Conservation (phyloP, 2,113 vertebrate genomes). For the Hymenochirus boettgeri region DNA sequence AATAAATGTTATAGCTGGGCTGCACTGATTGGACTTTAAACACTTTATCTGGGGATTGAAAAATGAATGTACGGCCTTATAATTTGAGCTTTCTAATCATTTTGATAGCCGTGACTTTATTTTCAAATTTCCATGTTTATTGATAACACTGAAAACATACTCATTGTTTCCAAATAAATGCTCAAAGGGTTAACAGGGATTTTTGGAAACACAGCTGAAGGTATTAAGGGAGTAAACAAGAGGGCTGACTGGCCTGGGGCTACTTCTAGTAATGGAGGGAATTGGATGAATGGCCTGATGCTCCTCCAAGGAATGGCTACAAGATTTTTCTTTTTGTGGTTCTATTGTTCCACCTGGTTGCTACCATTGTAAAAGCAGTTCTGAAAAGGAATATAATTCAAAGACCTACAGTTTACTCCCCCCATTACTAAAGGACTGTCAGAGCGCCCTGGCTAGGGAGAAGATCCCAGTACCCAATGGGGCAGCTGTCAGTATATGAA, state of each 20-base stretch:
- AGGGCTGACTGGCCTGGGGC: background rate
- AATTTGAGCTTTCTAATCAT: too few species aligned
- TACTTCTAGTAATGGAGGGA: slow-evolving; percentile 39
- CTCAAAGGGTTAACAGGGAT: slow-evolving; percentile 9
- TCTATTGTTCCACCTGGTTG: slow-evolving; percentile 49
- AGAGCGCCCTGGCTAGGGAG: slow-evolving; percentile 52
- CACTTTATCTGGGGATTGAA: too few species aligned
- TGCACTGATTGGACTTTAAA: too few species aligned
- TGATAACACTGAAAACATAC: too few species aligned
- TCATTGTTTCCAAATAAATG: too few species aligned
- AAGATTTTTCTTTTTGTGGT: slow-evolving; percentile 45
- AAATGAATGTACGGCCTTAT: too few species aligned
- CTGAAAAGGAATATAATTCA: slow-evolving; percentile 1
- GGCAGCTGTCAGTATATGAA: slow-evolving; percentile 82
- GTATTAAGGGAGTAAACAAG: slow-evolving; percentile 43
- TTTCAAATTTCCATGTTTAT: too few species aligned
- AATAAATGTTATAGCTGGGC: too few species aligned
- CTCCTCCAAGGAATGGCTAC: slow-evolving; percentile 51
- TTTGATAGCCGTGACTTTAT: too few species aligned
- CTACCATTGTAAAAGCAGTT: slow-evolving; percentile 40
- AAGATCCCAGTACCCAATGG: slow-evolving; percentile 65
- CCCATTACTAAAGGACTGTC: slow-evolving; percentile 75
- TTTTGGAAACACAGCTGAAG: slow-evolving; percentile 46
- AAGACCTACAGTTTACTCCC: slow-evolving; percentile 53
- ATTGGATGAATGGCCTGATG: slow-evolving; percentile 2